Evolutionary conservation across 2,797 vertebrate genomes (phyloP).

Genomic region (Halcyon smyrnensis): DNA sequence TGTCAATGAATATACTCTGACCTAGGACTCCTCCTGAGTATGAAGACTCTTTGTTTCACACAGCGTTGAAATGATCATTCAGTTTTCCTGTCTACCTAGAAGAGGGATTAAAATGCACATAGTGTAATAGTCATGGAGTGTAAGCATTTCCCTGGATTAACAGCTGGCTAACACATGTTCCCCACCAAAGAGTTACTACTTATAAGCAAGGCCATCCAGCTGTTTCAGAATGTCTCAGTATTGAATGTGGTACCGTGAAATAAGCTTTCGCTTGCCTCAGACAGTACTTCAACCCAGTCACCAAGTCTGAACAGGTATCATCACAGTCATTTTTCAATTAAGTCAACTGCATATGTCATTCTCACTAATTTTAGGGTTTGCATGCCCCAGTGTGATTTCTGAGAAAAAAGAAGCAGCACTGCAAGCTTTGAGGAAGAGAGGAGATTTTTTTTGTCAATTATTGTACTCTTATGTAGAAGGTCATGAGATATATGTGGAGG

Average conservation of each 20-base stretch:
- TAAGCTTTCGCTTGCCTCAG: not conserved
- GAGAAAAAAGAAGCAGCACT: not conserved
- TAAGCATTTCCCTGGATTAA: not conserved
- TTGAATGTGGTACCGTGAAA: not conserved
- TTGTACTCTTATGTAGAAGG: not conserved
- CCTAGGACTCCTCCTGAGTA: not conserved
- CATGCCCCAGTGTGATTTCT: too few relatives aligned
- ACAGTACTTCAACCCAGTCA: not conserved
- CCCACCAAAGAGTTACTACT: not conserved
- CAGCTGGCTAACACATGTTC: accelerated
- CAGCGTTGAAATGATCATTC: not conserved
- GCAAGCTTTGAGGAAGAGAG: not conserved
- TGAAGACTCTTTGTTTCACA: not conserved
- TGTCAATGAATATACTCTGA: not conserved
- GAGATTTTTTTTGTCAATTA: not conserved
- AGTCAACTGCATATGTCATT: not conserved
- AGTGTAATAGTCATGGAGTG: not conserved
- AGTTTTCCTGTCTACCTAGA: not conserved
- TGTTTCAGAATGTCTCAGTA: not conserved
- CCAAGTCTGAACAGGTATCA: not conserved
- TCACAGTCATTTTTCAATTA: not conserved
- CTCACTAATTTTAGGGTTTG: not conserved
- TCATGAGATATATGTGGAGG: not conserved
- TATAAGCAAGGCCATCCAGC: not conserved
- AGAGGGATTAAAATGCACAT: not conserved